Conservation (phyloP, 2,113 vertebrate genomes). For the Chinchilla lanigera region DNA sequence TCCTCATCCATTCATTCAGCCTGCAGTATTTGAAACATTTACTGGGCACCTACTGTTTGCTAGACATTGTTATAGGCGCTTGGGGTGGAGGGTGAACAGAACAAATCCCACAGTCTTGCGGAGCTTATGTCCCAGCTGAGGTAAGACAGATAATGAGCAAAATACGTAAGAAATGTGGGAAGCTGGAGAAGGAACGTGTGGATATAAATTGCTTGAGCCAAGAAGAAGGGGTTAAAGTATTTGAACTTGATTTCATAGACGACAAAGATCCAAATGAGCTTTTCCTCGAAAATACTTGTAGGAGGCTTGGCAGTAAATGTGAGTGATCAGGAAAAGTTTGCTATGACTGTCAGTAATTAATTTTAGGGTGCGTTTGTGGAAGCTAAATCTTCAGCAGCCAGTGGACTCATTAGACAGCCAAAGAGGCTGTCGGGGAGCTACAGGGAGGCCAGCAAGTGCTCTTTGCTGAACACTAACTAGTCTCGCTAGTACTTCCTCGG, state of each 20-base stretch:
- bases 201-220: background rate
- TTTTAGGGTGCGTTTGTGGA: background rate
- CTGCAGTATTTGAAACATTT: background rate
- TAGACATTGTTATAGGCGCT: background rate
- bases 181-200: accelerated
- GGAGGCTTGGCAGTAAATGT: background rate
- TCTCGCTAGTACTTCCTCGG: background rate
- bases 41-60: background rate
- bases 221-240: background rate
- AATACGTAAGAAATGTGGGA: background rate
- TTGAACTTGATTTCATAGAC: background rate
- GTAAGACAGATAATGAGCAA: background rate
- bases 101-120: background rate
- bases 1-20: background rate
- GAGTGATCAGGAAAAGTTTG: background rate
- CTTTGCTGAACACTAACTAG: background rate
- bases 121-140: background rate
- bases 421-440: background rate
- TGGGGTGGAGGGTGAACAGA: background rate
- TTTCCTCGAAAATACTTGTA: slow-evolving; percentile 10
- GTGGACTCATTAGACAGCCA: background rate
- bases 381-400: background rate
- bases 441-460: background rate
- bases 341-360: background rate
- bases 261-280: background rate